Percentiles rank a stretch among this genome's conserved stretches.
Evolutionary conservation across 2,797 vertebrate genomes (phyloP).

Genomic region (Sardinella longiceps): DNA sequence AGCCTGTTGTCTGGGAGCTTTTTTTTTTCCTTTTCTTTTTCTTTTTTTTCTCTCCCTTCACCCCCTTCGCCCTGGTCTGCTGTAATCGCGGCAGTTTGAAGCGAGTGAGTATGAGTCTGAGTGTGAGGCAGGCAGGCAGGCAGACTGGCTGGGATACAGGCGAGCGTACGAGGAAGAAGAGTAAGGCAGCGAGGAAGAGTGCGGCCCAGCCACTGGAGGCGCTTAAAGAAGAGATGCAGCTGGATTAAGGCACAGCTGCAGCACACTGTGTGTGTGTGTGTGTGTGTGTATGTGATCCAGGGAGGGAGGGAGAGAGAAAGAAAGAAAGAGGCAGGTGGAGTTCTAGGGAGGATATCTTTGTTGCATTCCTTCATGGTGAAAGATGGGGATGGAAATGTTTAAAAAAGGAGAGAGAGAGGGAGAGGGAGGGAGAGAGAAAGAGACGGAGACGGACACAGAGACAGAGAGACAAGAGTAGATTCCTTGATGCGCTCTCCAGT

Average conservation of each 20-base stretch:
- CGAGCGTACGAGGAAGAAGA: too few species aligned
- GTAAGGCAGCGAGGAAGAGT: neutral
- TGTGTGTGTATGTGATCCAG: neutral
- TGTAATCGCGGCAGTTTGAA: conserved; percentile 84
- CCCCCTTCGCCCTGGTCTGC: conserved; percentile 70
- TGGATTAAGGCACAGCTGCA: conserved; percentile 81
- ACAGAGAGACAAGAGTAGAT: neutral
- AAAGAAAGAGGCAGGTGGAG: conserved; percentile 68
- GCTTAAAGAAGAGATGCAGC: conserved; percentile 81
- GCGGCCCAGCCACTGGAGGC: conserved; percentile 83
- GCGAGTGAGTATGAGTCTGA: neutral
- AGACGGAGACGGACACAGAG: too few species aligned
- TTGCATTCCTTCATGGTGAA: conserved; percentile 68
- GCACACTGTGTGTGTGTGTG: conserved; percentile 19
- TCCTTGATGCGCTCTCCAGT: conserved; percentile 5
- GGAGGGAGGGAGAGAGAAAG: neutral
- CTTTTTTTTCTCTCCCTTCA: too few species aligned
- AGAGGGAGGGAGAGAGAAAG: too few species aligned
- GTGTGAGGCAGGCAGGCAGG: neutral
- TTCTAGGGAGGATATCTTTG: conserved; percentile 67
- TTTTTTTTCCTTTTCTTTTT: conserved; percentile 63
- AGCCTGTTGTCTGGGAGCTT: conserved; percentile 87
- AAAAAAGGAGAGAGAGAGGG: too few species aligned
- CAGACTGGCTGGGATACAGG: too few species aligned
- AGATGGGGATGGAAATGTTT: neutral